These are phyloP conservation scores for Brachyptera putata DNA, from an alignment of 2,888 invertebrate genomes.

Conservation along the genomic window DNA sequence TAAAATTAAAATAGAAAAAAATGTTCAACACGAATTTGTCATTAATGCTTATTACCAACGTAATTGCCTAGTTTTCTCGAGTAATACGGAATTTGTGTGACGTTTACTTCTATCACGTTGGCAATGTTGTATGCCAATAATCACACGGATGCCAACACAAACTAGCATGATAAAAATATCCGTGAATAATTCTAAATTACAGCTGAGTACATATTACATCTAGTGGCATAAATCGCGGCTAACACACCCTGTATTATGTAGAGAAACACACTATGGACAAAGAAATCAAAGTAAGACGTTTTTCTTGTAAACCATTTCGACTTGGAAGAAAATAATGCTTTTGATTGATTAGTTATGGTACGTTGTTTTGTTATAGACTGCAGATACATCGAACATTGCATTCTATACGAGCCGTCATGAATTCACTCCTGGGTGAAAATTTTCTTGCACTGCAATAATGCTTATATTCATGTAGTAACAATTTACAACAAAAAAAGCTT, in stretches of 20 bases:
- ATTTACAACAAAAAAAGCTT: no score
- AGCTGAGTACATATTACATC: no score
- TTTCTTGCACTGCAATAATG: no score
- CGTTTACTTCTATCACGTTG: no score
- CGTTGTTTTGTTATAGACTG: not conserved
- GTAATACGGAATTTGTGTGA: conserved; percentile 1
- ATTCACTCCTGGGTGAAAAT: no score
- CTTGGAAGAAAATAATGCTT: conserved; percentile 11
- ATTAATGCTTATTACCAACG: conserved; percentile 10
- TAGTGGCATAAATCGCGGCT: conserved; percentile 24
- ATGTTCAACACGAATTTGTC: conserved; percentile 14
- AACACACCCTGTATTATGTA: not conserved
- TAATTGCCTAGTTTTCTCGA: conserved; percentile 9
- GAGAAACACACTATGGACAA: not conserved
- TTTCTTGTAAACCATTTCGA: not conserved
- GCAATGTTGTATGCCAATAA: no score
- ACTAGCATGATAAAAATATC: no score
- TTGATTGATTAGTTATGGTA: conserved; percentile 14
- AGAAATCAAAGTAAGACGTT: not conserved
- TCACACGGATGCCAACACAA: conserved; percentile 14
- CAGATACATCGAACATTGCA: not conserved
- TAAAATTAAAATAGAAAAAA: no score
- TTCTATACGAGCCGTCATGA: no score
- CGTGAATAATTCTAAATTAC: conserved; percentile 32
- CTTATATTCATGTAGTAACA: no score